phyloP scores from a whole-genome alignment of 2,113 vertebrate species.

The Sylvilagus bachmani region DNA sequence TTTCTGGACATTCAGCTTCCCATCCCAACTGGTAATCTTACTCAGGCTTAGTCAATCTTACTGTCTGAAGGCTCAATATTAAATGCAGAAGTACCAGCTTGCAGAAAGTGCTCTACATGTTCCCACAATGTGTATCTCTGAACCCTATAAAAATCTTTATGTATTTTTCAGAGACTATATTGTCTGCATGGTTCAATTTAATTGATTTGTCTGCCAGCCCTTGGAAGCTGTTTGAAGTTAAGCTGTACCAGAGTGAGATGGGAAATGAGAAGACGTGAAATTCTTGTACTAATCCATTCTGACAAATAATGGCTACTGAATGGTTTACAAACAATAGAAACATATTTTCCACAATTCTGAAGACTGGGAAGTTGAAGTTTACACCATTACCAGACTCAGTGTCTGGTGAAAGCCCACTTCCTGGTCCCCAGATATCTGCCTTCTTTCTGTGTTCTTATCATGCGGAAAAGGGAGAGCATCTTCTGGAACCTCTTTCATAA shows the following conservation, averaged over 20 bases:
- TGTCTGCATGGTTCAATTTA: background rate
- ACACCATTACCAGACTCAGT: background rate
- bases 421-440: background rate
- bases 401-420: background rate
- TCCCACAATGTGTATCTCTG: background rate
- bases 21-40: background rate
- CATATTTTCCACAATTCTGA: background rate
- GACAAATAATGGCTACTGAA: background rate
- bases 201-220: background rate
- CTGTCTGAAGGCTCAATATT: background rate
- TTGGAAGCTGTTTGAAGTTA: background rate
- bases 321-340: background rate
- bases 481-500: background rate
- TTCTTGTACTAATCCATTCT: background rate
- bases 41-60: background rate
- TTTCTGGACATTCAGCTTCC: background rate
- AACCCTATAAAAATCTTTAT: background rate
- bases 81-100: background rate
- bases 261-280: background rate
- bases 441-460: background rate
- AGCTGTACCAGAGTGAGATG: background rate
- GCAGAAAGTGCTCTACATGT: background rate
- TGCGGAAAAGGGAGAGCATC: background rate
- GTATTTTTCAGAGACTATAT: too few relatives aligned
- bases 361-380: background rate